These are phyloP conservation scores for Siniperca chuatsi DNA, from an alignment of 2,113 vertebrate species.

Conservation along the genomic window DNA sequence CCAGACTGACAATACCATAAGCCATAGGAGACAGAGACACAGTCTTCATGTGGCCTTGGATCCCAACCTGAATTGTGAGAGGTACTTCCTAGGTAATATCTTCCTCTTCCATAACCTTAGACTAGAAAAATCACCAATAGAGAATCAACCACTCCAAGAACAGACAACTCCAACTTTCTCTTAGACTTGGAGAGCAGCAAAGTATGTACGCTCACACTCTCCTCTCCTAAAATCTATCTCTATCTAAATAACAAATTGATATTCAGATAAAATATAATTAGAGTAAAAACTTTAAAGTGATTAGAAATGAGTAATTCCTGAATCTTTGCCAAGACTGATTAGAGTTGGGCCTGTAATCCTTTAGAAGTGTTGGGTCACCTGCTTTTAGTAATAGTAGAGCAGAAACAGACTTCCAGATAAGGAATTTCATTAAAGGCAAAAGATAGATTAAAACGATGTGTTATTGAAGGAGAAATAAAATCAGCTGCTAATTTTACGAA, in stretches of 20 bases:
- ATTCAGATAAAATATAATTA: conserved; percentile 1
- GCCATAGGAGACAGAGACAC: not conserved
- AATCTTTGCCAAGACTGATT: not conserved
- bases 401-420: conserved; percentile 30
- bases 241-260: conserved; percentile 1
- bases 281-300: not conserved
- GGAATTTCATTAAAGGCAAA: conserved; percentile 37
- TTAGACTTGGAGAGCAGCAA: not conserved
- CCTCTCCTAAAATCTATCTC: not conserved
- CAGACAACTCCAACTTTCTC: not conserved
- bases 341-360: conserved; percentile 17
- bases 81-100: not conserved
- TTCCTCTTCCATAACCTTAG: not conserved
- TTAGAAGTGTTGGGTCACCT: conserved; percentile 24
- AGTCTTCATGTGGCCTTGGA: not conserved
- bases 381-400: conserved; percentile 11
- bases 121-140: not conserved
- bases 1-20: not conserved
- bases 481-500: conserved; percentile 13
- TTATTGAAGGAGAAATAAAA: conserved; percentile 22
- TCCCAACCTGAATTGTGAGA: not conserved
- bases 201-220: not conserved
- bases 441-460: conserved; percentile 14
- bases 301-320: conserved; percentile 1
- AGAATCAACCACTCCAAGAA: not conserved